phyloP scores from a whole-genome alignment of 2,113 vertebrate genomes.

The Zosterops borbonicus region DNA sequence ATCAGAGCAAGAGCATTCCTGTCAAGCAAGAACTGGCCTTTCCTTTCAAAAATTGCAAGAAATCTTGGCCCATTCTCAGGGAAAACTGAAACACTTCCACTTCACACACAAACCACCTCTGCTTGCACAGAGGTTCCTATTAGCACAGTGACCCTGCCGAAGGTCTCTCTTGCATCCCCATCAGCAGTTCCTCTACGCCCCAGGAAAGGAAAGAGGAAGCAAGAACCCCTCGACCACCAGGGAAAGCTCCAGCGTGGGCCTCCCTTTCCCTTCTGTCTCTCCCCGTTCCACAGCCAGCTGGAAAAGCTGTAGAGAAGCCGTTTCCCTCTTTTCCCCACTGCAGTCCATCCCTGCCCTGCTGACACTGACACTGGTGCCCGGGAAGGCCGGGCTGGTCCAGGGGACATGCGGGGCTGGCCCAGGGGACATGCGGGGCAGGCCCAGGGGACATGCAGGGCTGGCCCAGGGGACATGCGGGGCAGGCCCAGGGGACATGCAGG shows the following conservation, averaged over 20 bases:
- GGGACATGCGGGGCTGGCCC: no score
- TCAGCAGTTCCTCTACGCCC: neutral
- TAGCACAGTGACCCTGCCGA: neutral
- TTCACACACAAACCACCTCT: neutral
- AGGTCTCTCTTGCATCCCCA: neutral
- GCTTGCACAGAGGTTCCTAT: neutral
- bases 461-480: no score
- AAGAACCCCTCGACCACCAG: neutral
- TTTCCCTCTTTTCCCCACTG: neutral
- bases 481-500: no score
- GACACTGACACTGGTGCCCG: no score
- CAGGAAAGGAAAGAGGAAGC: neutral
- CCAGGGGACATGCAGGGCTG: no score
- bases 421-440: no score
- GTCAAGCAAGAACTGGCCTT: neutral
- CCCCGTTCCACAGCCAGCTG: neutral
- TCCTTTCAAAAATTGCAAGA: neutral
- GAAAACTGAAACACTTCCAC: neutral
- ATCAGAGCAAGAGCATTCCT: neutral
- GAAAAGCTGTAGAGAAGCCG: neutral
- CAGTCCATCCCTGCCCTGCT: fast-evolving
- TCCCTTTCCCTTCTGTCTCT: neutral
- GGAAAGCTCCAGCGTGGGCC: neutral
- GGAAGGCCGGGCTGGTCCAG: neutral
- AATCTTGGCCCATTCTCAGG: neutral